Conservation (phyloP, 2,113 vertebrate species). For the Arothron firmamentum region DNA sequence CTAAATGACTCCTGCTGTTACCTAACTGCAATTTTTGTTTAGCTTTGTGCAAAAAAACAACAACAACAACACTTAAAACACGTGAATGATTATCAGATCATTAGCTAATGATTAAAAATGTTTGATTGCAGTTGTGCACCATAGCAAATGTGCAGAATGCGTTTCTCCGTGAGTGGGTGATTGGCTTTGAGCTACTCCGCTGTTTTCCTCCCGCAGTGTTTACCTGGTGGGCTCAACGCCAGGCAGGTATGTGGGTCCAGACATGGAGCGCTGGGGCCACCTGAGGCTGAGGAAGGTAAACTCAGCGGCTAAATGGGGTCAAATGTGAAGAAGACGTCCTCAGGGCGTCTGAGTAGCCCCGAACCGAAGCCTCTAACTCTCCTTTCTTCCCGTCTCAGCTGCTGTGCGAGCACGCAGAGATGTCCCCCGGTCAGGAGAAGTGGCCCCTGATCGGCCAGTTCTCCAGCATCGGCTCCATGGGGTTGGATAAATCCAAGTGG, state of each 20-base stretch:
- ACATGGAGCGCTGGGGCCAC: conserved; percentile 95
- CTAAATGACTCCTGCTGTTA: too few relatives aligned
- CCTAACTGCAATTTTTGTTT: too few relatives aligned
- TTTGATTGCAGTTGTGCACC: too few relatives aligned
- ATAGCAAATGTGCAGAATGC: too few relatives aligned
- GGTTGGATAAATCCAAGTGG: conserved; percentile 90
- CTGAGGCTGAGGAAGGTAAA: conserved; percentile 90
- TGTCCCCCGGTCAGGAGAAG: conserved; percentile 61
- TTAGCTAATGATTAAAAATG: too few relatives aligned
- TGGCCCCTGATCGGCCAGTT: conserved; percentile 95
- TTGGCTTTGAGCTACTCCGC: too few relatives aligned
- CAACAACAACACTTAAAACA: too few relatives aligned
- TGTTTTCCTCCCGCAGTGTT: conserved; percentile 71
- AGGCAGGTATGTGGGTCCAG: conserved; percentile 84
- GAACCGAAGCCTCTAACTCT: too few relatives aligned
- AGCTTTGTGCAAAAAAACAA: too few relatives aligned
- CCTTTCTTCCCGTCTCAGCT: conserved; percentile 53
- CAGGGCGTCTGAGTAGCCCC: not conserved
- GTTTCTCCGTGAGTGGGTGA: too few relatives aligned
- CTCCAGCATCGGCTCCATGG: conserved; percentile 96
- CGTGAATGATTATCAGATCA: too few relatives aligned
- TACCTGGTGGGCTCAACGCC: conserved; percentile 91
- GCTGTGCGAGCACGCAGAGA: conserved; percentile 71
- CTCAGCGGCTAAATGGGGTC: not conserved
- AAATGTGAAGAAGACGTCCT: not conserved